Base-by-base conservation (phyloP, 1,140 invertebrate genomes). In the Cydia amplana region DNA sequence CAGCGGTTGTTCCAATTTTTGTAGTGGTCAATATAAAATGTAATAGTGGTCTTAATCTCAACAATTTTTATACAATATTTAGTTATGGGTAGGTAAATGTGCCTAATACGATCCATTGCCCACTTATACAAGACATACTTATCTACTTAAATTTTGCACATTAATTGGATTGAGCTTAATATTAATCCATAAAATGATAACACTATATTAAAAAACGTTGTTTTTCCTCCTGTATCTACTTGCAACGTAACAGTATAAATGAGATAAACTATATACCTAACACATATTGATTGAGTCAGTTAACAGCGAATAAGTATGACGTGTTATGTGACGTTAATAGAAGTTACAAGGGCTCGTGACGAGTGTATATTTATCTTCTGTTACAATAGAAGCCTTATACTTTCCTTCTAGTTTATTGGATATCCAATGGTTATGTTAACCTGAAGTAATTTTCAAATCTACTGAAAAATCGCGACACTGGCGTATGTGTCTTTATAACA, bases 381-480 rank as follows among this genome's bases (percentile, higher is more conserved):
- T 7, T 20, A 77, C 79, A 49, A 73, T 18, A 23, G 51, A 60
- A 60, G 55, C 55, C 55, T 60, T 60, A 60, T 10, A 23, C 20
- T 60, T 60, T 51, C 49, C 55, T 23, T 23, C 18, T 18, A 60
- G 18, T 60, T 60, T 60, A 60, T 51, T 51, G n/a, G 49, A 51
- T 51, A 51, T 3, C 18, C 49, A 18, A 51, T 14, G 49, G 16
- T 51, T 12, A 18, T 51, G n/a, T 51, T 51, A 51, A 51, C 16
- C n/a, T 51, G 12, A 18, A 51, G 16, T 51, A 18, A 18, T 18
- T 51, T 7, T n/a, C 49, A 51, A n/a, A 51, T 51, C 46, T n/a
- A 7, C n/a, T 51, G n/a, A 18, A 51, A 51, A 51, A 51, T 5
- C 3, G n/a, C 4, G n/a, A 51, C 6, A n/a, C 10, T 18, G 5